A percentile compares a stretch with the other conserved stretches of the same genome.
These are phyloP conservation scores for Apodemus speciosus DNA, from an alignment of 2,113 vertebrate species.

Conservation along the genomic window DNA sequence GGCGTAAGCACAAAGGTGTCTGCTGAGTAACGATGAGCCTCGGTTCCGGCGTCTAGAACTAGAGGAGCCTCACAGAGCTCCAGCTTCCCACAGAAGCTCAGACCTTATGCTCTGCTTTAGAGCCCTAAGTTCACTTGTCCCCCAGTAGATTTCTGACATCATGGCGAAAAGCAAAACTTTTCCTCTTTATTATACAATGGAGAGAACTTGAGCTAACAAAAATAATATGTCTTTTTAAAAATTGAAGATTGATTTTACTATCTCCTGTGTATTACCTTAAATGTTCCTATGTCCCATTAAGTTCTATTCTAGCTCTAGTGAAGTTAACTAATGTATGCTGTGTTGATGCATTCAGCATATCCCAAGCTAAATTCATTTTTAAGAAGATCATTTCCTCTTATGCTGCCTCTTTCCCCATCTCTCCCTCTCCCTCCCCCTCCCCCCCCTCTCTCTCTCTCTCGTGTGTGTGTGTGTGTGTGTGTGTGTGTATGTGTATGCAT, in stretches of 20 bases:
- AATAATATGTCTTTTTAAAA: constrained; percentile 24
- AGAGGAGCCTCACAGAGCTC: not conserved
- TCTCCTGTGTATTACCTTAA: not conserved
- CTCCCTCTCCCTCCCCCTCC: not conserved
- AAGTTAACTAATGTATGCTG: not conserved
- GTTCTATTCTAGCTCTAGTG: not conserved
- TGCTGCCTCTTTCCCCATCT: not conserved
- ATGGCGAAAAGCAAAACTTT: not conserved
- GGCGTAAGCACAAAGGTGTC: not conserved
- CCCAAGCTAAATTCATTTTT: constrained; percentile 8
- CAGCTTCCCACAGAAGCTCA: not conserved
- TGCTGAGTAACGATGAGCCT: constrained; percentile 28
- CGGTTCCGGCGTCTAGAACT: not conserved
- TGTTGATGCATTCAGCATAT: not conserved
- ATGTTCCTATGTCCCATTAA: not conserved
- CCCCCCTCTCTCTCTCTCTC: no score
- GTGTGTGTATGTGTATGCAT: no score
- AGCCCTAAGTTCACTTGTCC: not conserved
- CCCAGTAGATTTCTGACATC: not conserved
- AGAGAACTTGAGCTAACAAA: constrained; percentile 42
- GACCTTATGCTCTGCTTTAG: not conserved
- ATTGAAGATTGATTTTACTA: constrained; percentile 16
- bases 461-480: no score
- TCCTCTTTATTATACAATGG: constrained; percentile 37
- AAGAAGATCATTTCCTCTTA: not conserved